Base-by-base conservation (phyloP, 1,140 invertebrate genomes). In the Cyclina sinensis region DNA sequence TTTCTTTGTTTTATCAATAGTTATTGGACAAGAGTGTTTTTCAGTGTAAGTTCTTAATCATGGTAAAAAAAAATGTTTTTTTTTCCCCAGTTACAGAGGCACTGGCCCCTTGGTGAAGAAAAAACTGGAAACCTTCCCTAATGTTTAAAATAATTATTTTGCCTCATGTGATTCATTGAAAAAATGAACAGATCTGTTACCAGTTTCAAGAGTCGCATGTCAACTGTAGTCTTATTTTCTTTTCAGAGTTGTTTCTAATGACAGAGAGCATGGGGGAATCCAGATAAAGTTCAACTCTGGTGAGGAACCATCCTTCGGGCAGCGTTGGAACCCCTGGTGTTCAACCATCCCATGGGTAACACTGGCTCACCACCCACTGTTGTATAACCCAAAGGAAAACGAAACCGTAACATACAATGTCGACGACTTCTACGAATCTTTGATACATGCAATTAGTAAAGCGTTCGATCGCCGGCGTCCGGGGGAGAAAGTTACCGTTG, bases 281-380 rank as follows among this genome's bases (percentile, higher is more conserved):
- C 96, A 97, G 83, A 94, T 98, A 37, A 96, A 97, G 95, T 98
- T 98, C 97, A 97, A 97, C 92, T 96, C 96, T 91, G 97, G 97
- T 0, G 95, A 97, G 91, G 96, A 97, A 0, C 92, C 97, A 30
- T 95, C 97, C 1, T 96, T 98, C 91, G 96, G 97, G 81, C 97
- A 97, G 89, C 97, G 97, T 88, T 98, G 98, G 98, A 98, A 98
- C 95, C 98, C 98, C 1, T 98, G 98, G 95, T 97, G 96, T 88
- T 97, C 97, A 86, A 96, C 97, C 74, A 97, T 98, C 89, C 98
- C 98, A 0, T 98, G 97, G 95, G 95, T 97, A 9, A 98, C 97
- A 0, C 97, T 97, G 89, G 96, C 97, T 0, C 98, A 97, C 88
- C 98, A 98, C 96, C 98, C 98, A 12, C 96, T 98, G 57, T 97